A percentile compares a stretch with the other conserved stretches of the same genome.
These are phyloP conservation scores for Scrobipalpa costella DNA, from an alignment of 2,888 invertebrate species.

Conservation along the genomic window DNA sequence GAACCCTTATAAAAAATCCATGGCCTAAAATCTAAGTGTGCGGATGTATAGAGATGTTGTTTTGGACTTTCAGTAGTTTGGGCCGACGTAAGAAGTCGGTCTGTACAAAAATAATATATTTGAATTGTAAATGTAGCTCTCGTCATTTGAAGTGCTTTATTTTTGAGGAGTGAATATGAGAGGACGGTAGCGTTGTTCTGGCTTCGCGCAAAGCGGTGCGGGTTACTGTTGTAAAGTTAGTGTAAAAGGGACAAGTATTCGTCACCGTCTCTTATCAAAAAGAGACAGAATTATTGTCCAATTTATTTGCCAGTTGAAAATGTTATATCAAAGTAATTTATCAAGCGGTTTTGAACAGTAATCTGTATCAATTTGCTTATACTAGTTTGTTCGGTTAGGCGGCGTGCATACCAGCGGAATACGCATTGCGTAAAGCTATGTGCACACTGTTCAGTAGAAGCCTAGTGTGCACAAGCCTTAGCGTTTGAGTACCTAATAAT, in stretches of 20 bases:
- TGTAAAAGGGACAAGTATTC: neutral
- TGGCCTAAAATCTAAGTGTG: slow-evolving; percentile 45
- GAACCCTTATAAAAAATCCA: slow-evolving; percentile 31
- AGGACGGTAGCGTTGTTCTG: slow-evolving; percentile 44
- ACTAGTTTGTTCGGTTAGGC: slow-evolving; percentile 34
- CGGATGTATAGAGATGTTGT: slow-evolving; percentile 51
- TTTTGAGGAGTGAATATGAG: slow-evolving; percentile 55
- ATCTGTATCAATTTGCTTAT: slow-evolving; percentile 34
- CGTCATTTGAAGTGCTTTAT: slow-evolving; percentile 64
- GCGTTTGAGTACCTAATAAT: slow-evolving; percentile 34
- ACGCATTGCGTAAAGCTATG: slow-evolving; percentile 8
- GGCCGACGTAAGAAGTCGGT: slow-evolving; percentile 50
- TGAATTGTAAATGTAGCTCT: slow-evolving; percentile 58
- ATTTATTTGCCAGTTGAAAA: no score
- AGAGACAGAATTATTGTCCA: no score
- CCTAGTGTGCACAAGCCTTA: slow-evolving; percentile 16
- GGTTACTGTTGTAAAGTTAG: slow-evolving; percentile 11
- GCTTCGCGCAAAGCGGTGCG: slow-evolving; percentile 45
- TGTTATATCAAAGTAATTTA: neutral
- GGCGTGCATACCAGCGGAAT: slow-evolving; percentile 23
- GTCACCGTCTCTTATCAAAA: no score
- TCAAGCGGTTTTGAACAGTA: slow-evolving; percentile 13
- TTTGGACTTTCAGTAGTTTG: slow-evolving; percentile 39
- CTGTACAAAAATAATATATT: slow-evolving; percentile 70
- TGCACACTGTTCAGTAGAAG: slow-evolving; percentile 12